Evolutionary conservation across 2,113 vertebrate species (phyloP).

Genomic region (Agapornis roseicollis): DNA sequence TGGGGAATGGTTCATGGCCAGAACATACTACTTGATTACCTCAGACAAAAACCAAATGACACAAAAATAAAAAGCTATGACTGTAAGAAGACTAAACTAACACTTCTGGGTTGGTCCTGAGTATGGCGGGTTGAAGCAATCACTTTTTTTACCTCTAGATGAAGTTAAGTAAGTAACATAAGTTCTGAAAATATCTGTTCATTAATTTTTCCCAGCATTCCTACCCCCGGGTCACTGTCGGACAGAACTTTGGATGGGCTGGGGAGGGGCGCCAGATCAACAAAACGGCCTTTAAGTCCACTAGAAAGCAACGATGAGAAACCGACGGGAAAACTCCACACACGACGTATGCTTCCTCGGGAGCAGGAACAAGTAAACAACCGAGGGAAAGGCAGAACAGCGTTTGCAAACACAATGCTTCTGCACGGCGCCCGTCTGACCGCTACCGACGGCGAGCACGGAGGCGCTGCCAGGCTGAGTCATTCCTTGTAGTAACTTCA

Average conservation of each 20-base stretch:
- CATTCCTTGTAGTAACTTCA: conserved; percentile 56
- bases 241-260: not conserved
- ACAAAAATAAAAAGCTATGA: not conserved
- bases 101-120: not conserved
- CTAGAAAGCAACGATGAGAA: not conserved
- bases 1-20: not conserved
- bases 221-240: not conserved
- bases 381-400: not conserved
- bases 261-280: not conserved
- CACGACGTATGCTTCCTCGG: not conserved
- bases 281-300: not conserved
- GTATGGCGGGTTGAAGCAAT: not conserved
- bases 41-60: not conserved
- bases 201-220: not conserved
- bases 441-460: not conserved
- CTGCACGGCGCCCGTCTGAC: not conserved
- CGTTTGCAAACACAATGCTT: not conserved
- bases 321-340: not conserved
- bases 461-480: conserved; percentile 63
- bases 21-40: not conserved
- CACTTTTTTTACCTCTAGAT: not conserved
- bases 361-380: not conserved
- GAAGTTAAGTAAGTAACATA: rapidly evolving
- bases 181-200: not conserved
- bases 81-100: not conserved